A percentile compares a stretch with the other conserved stretches of the same genome.
These are phyloP conservation scores for Ligdia adustata DNA, from an alignment of 2,888 invertebrate species.

Conservation along the genomic window DNA sequence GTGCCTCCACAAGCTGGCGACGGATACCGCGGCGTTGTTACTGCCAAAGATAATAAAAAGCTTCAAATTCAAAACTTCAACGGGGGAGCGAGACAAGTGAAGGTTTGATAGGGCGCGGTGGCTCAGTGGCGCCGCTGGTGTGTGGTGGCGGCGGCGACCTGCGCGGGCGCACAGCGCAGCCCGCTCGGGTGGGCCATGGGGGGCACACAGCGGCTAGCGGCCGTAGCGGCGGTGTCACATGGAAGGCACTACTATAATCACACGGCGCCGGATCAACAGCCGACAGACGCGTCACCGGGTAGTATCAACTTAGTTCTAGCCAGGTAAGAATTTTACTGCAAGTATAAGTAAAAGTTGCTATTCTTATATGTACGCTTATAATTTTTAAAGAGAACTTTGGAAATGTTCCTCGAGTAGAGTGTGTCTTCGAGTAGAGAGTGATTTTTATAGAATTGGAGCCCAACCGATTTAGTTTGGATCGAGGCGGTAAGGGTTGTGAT, in stretches of 20 bases:
- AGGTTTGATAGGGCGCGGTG: constrained; percentile 45
- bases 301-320: constrained; percentile 88
- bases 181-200: constrained; percentile 86
- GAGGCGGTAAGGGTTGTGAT: no score
- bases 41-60: no score
- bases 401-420: no score
- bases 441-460: no score
- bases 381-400: no score
- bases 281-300: constrained; percentile 63
- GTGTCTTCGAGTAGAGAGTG: no score
- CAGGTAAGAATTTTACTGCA: constrained; percentile 84
- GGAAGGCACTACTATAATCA: constrained; percentile 74
- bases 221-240: constrained; percentile 78
- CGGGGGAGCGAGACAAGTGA: not conserved
- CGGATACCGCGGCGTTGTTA: no score
- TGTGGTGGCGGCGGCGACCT: constrained; percentile 66
- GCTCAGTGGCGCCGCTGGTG: constrained; percentile 69
- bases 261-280: constrained; percentile 67
- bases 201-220: constrained; percentile 86
- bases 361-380: no score
- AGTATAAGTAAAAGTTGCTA: no score
- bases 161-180: constrained; percentile 74
- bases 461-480: no score
- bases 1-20: no score
- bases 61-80: not conserved